These are phyloP conservation scores for Drosophila parthenogenetica DNA, from an alignment of 2,888 invertebrate genomes.

Conservation along the genomic window DNA sequence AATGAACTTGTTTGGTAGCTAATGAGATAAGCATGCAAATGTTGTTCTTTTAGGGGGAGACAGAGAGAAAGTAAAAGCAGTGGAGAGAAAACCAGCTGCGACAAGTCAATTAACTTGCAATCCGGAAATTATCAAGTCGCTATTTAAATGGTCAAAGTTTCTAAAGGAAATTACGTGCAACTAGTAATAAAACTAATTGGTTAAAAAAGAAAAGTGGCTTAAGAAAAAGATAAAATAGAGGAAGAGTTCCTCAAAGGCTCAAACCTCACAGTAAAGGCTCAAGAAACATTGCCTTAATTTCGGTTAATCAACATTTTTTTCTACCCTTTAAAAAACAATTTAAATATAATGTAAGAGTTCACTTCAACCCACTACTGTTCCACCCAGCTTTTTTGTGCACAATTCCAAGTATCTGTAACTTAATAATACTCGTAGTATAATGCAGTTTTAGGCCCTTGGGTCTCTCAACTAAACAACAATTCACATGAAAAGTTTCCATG, in stretches of 20 bases:
- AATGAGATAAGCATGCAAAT: slow-evolving; percentile 75
- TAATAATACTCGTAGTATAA: slow-evolving; percentile 10
- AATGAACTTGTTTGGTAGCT: slow-evolving; percentile 76
- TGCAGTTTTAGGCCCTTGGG: slow-evolving; percentile 15
- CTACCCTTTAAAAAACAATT: too few species aligned
- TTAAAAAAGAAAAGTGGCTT: neutral
- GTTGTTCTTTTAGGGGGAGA: slow-evolving; percentile 12
- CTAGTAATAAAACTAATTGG: neutral
- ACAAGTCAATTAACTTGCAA: slow-evolving; percentile 56
- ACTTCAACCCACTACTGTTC: neutral
- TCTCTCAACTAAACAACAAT: slow-evolving; percentile 38
- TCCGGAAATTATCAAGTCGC: slow-evolving; percentile 42
- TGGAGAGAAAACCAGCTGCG: neutral
- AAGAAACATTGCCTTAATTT: too few species aligned
- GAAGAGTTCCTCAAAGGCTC: too few species aligned
- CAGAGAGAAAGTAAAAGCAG: slow-evolving; percentile 36
- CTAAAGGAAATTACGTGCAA: slow-evolving; percentile 2
- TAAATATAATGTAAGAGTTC: too few species aligned
- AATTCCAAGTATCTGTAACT: neutral
- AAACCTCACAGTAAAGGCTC: too few species aligned
- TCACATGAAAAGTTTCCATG: slow-evolving; percentile 45
- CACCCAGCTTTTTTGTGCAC: neutral
- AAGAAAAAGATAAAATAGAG: neutral
- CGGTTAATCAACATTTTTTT: too few species aligned
- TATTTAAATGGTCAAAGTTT: slow-evolving; percentile 9